Base-by-base conservation (phyloP, 2,888 invertebrate species). In the Lycia hirtaria region DNA sequence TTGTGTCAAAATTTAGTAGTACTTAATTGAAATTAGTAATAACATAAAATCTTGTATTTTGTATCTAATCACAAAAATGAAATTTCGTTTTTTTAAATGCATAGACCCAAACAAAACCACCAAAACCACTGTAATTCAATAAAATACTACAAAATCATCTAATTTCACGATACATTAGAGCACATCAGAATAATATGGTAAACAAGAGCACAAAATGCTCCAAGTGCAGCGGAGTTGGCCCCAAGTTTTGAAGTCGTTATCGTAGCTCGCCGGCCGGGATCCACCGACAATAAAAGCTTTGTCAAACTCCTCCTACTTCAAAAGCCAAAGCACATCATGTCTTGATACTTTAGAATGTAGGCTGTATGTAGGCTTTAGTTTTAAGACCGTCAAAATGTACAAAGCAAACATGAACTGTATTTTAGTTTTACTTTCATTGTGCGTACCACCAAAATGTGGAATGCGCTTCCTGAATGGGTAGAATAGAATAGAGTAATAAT, bases 211-310 rank as follows among this genome's bases (percentile, higher is more conserved):
- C 54, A 58, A 45, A 57, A 60, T 57, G 52, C 52, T 60, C 59
- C 33, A 45, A 61, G 58, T 61, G 61, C 65, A 60, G 55, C 35
- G 52, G 48, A 59, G 56, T 45, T 33, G 26, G 52, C 24, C 50
- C 47, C 30, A 75, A 84, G 78, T 86, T 87, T 68, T 68, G 67
- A 87, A 85, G 77, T 88, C 83, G 88, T 88, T 88, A 88, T 88
- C 88, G 78, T 72, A 61, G 58, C 62, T 62, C 69, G 75, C 73
- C 70, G 72, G 68, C 64, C 63, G 68, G 70, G 75, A 81, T 84
- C 80, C 75, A 71, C 81, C 71, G 79, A 88, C 85, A 87, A 87
- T 86, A 88, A 88, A 86, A 81, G 85, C 81, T 87, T 84, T 87
- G 85, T 85, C 86, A 86, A 88, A 88, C 80, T 88, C 82, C 65